These are phyloP conservation scores for Columba livia DNA, from an alignment of 2,113 vertebrate species.

Conservation along the genomic window DNA sequence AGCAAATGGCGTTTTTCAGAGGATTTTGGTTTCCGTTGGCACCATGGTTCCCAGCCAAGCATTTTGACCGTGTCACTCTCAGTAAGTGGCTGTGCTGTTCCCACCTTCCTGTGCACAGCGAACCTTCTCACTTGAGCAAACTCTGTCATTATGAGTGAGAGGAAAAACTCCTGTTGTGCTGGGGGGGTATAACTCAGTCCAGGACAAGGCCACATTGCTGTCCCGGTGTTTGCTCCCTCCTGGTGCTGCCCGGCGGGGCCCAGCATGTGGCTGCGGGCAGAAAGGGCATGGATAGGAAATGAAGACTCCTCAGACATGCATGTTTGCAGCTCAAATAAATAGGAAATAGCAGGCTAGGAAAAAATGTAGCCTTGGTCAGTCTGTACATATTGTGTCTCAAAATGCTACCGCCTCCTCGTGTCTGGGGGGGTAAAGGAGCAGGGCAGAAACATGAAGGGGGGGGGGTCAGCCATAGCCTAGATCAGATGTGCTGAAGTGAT, in stretches of 20 bases:
- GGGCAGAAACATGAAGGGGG: neutral
- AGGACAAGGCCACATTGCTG: neutral
- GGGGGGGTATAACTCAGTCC: neutral
- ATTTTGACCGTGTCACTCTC: neutral
- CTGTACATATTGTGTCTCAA: accelerated
- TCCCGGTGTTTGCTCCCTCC: neutral
- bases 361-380: neutral
- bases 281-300: accelerated
- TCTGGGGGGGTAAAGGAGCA: neutral
- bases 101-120: neutral
- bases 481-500: neutral
- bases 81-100: neutral
- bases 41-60: neutral
- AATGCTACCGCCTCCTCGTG: neutral
- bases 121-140: neutral
- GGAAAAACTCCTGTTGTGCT: accelerated
- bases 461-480: neutral
- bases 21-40: neutral
- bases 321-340: neutral
- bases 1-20: neutral
- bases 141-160: neutral
- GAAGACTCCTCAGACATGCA: neutral
- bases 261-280: neutral
- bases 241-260: neutral
- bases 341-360: neutral